Conservation (phyloP, 2,888 invertebrate species). For the Lydus trimaculatus region DNA sequence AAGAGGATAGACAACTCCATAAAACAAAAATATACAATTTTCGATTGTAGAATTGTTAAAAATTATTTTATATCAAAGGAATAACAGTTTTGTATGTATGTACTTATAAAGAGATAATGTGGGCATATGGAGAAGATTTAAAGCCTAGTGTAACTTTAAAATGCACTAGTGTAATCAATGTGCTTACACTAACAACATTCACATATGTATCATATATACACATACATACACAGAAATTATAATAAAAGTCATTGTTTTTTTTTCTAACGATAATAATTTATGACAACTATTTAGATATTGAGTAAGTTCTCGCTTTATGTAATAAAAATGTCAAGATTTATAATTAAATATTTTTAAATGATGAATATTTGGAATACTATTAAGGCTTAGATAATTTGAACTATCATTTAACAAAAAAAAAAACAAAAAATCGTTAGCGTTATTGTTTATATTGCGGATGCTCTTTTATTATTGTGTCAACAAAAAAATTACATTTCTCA, state of each 20-base stretch:
- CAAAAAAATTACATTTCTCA: not conserved
- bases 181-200: too few species aligned
- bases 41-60: too few species aligned
- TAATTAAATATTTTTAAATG: conserved; percentile 25
- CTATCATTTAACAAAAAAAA: too few species aligned
- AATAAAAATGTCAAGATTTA: conserved; percentile 27
- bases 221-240: not conserved
- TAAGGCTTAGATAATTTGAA: not conserved
- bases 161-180: not conserved
- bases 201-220: not conserved
- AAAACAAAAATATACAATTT: too few species aligned
- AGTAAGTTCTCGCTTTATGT: conserved; percentile 22
- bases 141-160: not conserved
- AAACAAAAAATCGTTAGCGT: too few species aligned
- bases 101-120: not conserved
- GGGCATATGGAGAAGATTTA: not conserved
- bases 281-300: conserved; percentile 26
- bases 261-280: conserved; percentile 26
- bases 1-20: too few species aligned
- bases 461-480: not conserved
- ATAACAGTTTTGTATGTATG: not conserved
- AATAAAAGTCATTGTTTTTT: conserved; percentile 7
- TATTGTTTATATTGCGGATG: not conserved
- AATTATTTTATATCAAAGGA: not conserved
- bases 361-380: not conserved